Conservation (phyloP, 37 sponge, comb jelly and placozoan genomes). For the Beroe forskalii region DNA sequence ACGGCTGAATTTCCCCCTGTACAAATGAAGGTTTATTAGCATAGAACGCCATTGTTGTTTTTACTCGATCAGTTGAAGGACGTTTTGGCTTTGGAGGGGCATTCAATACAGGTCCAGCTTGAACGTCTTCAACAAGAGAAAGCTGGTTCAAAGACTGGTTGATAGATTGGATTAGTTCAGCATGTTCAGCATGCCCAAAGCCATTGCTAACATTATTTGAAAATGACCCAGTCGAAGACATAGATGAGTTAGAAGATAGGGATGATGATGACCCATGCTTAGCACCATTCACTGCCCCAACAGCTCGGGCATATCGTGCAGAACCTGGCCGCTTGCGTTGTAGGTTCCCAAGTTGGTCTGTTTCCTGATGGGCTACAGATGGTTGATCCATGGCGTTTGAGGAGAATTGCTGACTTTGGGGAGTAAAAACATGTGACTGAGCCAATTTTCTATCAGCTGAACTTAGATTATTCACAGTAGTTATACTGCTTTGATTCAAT, state of each 20-base stretch:
- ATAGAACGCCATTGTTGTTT: slow-evolving; percentile 65
- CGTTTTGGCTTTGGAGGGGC: slow-evolving; percentile 60
- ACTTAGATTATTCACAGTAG: slow-evolving; percentile 19
- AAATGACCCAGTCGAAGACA: background rate
- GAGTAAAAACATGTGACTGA: slow-evolving; percentile 21
- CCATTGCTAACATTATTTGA: slow-evolving; percentile 46
- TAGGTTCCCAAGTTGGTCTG: slow-evolving; percentile 7
- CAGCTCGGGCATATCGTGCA: background rate
- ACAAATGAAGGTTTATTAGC: slow-evolving; percentile 46
- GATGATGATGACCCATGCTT: slow-evolving; percentile 56
- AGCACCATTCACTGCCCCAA: slow-evolving; percentile 1
- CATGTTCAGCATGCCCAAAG: slow-evolving; percentile 39
- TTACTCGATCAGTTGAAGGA: slow-evolving; percentile 60
- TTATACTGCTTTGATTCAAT: slow-evolving; percentile 23
- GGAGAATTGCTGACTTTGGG: background rate
- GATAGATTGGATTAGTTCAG: slow-evolving; percentile 35
- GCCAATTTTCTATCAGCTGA: slow-evolving; percentile 23
- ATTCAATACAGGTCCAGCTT: background rate
- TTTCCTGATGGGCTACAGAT: background rate
- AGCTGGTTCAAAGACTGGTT: slow-evolving; percentile 46
- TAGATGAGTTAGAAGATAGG: slow-evolving; percentile 23
- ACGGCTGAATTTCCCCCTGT: background rate
- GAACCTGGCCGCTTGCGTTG: slow-evolving; percentile 64
- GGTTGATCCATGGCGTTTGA: background rate
- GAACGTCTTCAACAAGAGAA: slow-evolving; percentile 17